Base-by-base conservation (phyloP, 2,113 vertebrate species). In the Sinocyclocheilus rhinocerous region DNA sequence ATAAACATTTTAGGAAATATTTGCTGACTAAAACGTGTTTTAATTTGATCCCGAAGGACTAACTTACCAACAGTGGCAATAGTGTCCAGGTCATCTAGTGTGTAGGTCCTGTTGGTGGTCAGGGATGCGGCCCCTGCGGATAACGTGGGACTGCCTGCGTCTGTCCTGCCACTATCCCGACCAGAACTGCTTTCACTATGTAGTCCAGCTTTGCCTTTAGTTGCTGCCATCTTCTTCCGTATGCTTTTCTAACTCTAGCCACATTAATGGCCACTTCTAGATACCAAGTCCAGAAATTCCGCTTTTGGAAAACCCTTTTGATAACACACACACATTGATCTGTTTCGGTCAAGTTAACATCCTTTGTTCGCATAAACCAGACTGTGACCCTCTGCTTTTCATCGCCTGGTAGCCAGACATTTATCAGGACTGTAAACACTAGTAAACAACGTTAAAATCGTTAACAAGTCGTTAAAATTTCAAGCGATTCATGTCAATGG, bases 1-100 rank as follows among this genome's bases (percentile, higher is more conserved):
- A 1, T 24, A 13, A n/a, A 63, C 12, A 26, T 16, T 65, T 24
- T 15, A 7, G 22, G 6, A 24, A 13, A 65, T 15, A 22, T 9
- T n/a, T 39, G 22, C 20, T 55, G 12, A 33, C 4, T 29, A 29
- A 55, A 76, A 22, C 9, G 29, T 81, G 6, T 16, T 48, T 55
- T 48, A n/a, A 42, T 45, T 24, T 39, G 12, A 20, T 59, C 0
- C 18, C 48, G 3, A 20, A 57, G 9, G 22, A 15, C 26, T 6
- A 18, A 95, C 97, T 96, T 91, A 97, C 97, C 97, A 15, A 97
- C 96, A 0, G 96, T 97, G 39, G 97, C 96, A 11, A 97, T 85
- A 4, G 95, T 97, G 89, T 97, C 95, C 91, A 97, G 92, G 26
- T 97, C 96, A 22, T 97, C 96, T 6, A 97, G 94, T 26, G 91